These are phyloP conservation scores for Glyptemys insculpta DNA, from an alignment of 2,797 vertebrate genomes.

Conservation along the genomic window DNA sequence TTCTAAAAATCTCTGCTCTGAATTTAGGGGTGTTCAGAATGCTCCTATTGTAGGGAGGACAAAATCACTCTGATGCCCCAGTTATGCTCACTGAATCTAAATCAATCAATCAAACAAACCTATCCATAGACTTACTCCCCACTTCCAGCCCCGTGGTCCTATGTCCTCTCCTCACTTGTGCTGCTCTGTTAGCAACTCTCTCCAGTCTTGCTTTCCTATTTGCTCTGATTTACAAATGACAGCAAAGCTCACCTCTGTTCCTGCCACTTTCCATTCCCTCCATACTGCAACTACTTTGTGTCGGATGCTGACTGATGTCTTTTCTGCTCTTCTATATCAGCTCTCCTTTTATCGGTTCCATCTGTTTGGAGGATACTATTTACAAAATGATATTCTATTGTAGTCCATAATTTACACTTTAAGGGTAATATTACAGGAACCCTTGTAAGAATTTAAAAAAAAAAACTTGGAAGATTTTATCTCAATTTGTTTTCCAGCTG, in stretches of 20 bases:
- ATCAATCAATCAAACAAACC: fast-evolving
- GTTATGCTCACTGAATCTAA: not conserved
- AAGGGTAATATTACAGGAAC: not conserved
- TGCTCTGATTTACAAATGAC: fast-evolving
- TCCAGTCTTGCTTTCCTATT: not conserved
- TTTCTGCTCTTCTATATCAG: not conserved
- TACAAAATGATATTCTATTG: not conserved
- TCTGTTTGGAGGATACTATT: not conserved
- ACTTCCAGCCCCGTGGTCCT: not conserved
- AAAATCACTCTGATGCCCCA: fast-evolving
- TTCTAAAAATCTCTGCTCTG: not conserved
- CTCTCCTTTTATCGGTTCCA: not conserved
- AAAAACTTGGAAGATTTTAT: not conserved
- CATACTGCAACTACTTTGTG: not conserved
- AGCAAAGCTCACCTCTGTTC: not conserved
- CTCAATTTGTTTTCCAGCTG: not conserved
- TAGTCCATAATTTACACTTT: not conserved
- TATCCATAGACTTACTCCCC: not conserved
- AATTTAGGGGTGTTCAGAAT: not conserved
- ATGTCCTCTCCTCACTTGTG: not conserved
- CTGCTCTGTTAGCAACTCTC: fast-evolving
- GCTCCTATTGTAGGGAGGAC: not conserved
- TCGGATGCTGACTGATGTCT: not conserved
- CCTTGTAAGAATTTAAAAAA: not conserved
- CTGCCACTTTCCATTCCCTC: not conserved